Conservation (phyloP, 2,113 vertebrate genomes). For the Notarius lentiginosus region DNA sequence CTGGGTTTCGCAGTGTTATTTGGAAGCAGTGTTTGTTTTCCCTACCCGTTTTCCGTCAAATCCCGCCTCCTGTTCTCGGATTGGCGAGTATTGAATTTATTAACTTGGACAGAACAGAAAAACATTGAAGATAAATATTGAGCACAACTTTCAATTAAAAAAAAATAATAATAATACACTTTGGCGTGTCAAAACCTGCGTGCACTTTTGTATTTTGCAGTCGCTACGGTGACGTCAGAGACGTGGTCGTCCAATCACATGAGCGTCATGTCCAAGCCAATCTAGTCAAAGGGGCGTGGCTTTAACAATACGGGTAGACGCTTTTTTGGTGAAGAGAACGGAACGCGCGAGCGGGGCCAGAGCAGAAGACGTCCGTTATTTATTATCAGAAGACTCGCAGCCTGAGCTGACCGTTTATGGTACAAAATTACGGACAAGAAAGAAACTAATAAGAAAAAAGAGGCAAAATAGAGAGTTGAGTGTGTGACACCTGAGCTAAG, state of each 20-base stretch:
- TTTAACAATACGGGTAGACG: slow-evolving; percentile 19
- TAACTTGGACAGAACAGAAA: too few relatives aligned
- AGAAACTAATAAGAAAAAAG: not conserved
- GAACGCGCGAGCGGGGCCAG: slow-evolving; percentile 14
- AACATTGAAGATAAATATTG: too few relatives aligned
- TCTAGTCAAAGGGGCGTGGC: not conserved
- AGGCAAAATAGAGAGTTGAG: not conserved
- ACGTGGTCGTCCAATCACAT: slow-evolving; percentile 18
- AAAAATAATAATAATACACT: not conserved
- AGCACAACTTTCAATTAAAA: too few relatives aligned
- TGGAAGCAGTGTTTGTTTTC: not conserved
- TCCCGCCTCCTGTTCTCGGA: not conserved
- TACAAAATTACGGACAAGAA: not conserved
- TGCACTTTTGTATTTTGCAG: not conserved
- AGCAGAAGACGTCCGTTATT: slow-evolving; percentile 17
- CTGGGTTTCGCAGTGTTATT: slow-evolving; percentile 10
- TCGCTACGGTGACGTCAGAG: not conserved
- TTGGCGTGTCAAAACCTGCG: not conserved
- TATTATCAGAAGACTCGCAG: not conserved
- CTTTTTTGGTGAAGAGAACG: not conserved
- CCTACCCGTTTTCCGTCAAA: not conserved
- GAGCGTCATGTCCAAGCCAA: not conserved
- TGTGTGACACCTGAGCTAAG: slow-evolving; percentile 11
- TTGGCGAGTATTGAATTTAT: not conserved
- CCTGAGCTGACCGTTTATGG: not conserved